Percentiles rank a stretch among this genome's conserved stretches.
These are phyloP conservation scores for Drosophila imparisetae DNA, from an alignment of 2,888 invertebrate genomes.

Conservation along the genomic window DNA sequence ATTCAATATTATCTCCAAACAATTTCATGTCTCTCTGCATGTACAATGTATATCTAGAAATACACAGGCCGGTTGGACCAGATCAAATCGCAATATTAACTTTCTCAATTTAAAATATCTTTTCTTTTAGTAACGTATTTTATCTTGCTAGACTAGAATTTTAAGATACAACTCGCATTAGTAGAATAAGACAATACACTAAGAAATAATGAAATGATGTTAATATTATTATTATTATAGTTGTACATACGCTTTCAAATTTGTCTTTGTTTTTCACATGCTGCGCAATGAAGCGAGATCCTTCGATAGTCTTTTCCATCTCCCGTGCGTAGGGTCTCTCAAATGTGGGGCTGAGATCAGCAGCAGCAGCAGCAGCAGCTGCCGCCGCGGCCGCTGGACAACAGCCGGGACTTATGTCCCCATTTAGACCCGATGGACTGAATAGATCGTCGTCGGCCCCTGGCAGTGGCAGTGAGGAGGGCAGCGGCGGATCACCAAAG, in stretches of 20 bases:
- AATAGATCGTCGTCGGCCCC: slow-evolving; percentile 94
- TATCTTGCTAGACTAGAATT: not conserved
- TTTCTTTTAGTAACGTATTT: not conserved
- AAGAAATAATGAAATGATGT: not conserved
- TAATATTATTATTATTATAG: not conserved
- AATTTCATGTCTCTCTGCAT: not conserved
- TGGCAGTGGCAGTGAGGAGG: slow-evolving; percentile 88
- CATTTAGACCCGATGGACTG: slow-evolving; percentile 88
- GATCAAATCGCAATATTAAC: not conserved
- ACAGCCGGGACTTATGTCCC: slow-evolving; percentile 86
- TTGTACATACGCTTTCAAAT: slow-evolving; percentile 94
- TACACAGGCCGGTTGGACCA: not conserved
- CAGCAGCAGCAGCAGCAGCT: slow-evolving; percentile 60
- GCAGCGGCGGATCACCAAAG: slow-evolving; percentile 89
- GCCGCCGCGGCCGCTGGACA: slow-evolving; percentile 84
- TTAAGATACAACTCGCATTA: not conserved
- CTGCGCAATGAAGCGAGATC: slow-evolving; percentile 97
- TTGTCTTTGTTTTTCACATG: slow-evolving; percentile 97
- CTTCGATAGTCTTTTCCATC: slow-evolving; percentile 96
- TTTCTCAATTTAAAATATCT: not conserved
- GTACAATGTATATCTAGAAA: not conserved
- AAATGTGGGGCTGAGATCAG: slow-evolving; percentile 90
- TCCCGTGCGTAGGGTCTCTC: slow-evolving; percentile 93
- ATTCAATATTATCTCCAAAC: not conserved
- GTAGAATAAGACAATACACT: not conserved